Evolutionary conservation across 2,113 vertebrate species (phyloP).

Genomic region (Takifugu bimaculatus): DNA sequence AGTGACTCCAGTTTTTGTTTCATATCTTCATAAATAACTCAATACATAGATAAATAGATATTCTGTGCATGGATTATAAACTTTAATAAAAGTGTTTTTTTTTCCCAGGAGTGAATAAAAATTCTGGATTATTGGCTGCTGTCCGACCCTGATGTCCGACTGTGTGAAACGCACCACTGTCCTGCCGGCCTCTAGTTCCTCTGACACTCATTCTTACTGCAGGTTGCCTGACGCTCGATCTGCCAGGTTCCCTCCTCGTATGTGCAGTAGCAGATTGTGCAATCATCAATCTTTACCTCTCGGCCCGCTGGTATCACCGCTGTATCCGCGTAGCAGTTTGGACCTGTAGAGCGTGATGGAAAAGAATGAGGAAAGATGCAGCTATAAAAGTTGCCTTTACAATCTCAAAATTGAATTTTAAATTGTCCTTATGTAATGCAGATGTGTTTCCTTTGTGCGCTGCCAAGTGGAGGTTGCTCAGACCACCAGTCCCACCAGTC

Average conservation of each 20-base stretch:
- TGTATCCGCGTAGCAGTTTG: constrained; percentile 95
- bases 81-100: constrained; percentile 71
- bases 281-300: constrained; percentile 94
- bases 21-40: constrained; percentile 66
- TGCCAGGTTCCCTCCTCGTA: constrained; percentile 97
- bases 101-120: constrained; percentile 57
- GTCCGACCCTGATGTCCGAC: constrained; percentile 54
- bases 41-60: constrained; percentile 80
- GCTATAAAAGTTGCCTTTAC: not conserved
- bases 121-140: constrained; percentile 41
- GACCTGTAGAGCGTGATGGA: constrained; percentile 76
- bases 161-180: constrained; percentile 54
- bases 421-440: constrained; percentile 7
- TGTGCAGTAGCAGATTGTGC: constrained; percentile 97
- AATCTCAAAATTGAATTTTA: constrained; percentile 20
- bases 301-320: constrained; percentile 92
- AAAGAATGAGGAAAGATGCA: constrained; percentile 15
- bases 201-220: constrained; percentile 94
- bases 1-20: constrained; percentile 42
- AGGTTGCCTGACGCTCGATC: constrained; percentile 94
- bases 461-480: no score
- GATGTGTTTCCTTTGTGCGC: constrained; percentile 8
- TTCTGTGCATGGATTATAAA: constrained; percentile 76
- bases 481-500: no score
- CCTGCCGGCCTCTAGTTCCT: constrained; percentile 76